phyloP scores from a whole-genome alignment of 2,113 vertebrate species.

The Syngnathoides biaculeatus region DNA sequence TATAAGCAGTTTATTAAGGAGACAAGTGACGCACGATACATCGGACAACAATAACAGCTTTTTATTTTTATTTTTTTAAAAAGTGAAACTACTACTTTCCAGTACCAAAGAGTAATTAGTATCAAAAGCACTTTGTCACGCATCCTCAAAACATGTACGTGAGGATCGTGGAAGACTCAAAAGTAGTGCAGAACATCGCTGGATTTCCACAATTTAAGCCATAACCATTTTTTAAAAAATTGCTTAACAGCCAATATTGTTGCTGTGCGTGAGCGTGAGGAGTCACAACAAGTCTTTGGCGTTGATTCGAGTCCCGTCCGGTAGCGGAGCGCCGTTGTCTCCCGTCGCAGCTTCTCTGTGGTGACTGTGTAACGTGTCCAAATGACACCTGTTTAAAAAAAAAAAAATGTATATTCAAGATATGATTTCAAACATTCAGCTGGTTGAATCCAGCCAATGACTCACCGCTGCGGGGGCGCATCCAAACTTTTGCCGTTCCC shows the following conservation, averaged over 20 bases:
- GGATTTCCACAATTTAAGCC: not conserved
- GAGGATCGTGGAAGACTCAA: not conserved
- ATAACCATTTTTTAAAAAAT: too few species aligned
- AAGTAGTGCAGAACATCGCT: too few species aligned
- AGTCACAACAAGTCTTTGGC: slow-evolving; percentile 83
- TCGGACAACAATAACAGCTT: not conserved
- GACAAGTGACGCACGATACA: not conserved
- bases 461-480: slow-evolving; percentile 81
- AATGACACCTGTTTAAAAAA: slow-evolving; percentile 76
- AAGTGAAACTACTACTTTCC: too few species aligned
- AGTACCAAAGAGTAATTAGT: not conserved
- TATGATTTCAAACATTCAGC: not conserved
- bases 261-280: not conserved
- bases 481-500: slow-evolving; percentile 3
- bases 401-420: not conserved
- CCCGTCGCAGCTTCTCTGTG: slow-evolving; percentile 44
- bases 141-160: not conserved
- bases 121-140: too few species aligned
- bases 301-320: slow-evolving; percentile 75
- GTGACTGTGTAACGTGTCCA: slow-evolving; percentile 12
- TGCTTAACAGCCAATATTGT: too few species aligned
- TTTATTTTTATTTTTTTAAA: too few species aligned
- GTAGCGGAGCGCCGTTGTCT: slow-evolving; percentile 78
- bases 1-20: not conserved
- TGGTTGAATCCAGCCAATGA: slow-evolving; percentile 4